phyloP scores from a whole-genome alignment of 2,797 vertebrate species.

The Brachyalestes nurse region DNA sequence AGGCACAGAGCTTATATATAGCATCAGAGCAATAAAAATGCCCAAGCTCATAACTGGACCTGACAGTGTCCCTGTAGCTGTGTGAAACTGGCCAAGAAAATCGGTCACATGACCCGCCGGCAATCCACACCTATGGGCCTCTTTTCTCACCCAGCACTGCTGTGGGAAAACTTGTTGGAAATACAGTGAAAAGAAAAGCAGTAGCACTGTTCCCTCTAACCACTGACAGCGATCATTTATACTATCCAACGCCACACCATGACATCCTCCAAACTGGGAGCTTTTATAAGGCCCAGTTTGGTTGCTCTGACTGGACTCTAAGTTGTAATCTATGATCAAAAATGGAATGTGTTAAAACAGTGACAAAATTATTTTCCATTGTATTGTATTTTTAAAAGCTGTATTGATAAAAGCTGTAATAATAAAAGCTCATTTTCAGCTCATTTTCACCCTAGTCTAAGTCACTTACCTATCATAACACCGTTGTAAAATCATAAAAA shows the following conservation, averaged over 20 bases:
- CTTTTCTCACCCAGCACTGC: conserved; percentile 1
- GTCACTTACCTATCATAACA: no score
- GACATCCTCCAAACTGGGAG: not conserved
- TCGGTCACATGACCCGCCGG: not conserved
- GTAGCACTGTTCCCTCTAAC: conserved; percentile 3
- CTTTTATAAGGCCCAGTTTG: not conserved
- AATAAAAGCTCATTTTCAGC: no score
- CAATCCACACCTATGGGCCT: not conserved
- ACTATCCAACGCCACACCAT: not conserved
- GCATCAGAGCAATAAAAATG: conserved; percentile 4
- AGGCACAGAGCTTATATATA: not conserved
- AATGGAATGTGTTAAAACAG: no score
- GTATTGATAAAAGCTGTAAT: no score
- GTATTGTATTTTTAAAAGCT: no score
- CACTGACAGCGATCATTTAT: not conserved
- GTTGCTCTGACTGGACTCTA: not conserved
- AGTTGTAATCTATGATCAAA: not conserved
- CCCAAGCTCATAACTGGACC: conserved; percentile 40
- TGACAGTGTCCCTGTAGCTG: conserved; percentile 34
- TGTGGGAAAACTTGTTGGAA: conserved; percentile 17
- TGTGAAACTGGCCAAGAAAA: conserved; percentile 10
- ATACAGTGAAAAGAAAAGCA: not conserved
- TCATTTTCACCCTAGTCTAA: no score
- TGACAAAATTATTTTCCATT: no score
- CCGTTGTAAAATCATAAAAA: no score